Evolutionary conservation across 1,140 invertebrate genomes (phyloP), one percentile per base, ranked within the genome.

Genomic region (Ostrea denselamellosa): DNA sequence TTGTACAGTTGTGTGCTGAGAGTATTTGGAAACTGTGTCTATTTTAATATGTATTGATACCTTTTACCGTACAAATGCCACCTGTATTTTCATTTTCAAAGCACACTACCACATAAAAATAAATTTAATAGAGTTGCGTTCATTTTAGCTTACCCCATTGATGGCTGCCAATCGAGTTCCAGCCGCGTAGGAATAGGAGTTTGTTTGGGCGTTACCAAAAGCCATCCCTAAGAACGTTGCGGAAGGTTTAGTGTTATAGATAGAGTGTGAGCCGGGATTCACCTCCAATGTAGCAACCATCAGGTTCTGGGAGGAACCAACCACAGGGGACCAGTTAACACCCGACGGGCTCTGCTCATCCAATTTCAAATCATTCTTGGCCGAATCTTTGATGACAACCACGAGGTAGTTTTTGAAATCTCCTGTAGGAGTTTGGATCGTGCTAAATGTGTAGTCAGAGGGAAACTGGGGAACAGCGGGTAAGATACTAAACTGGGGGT

Each of bases 381-480:
- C 71, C 19, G 77, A 19, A 28, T 85, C 84, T 28, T 90, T 54
- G 77, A 91, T 86, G 22, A 92, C 84, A 28, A 90, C 82, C 12
- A 91, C 28, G 3, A 87, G 86, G 85, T 91, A 89, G 83, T 86
- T 90, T 52, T 88, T 90, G n/a, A 90, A 89, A 53, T 87, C 87
- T 4, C 88, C 90, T 25, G 62, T 81, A 28, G 86, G 83, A 9
- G 86, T 88, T 83, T 90, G 22, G 8, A 90, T 81, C 14, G 91
- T 90, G 34, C 88, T 90, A 81, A 89, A 92, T 3, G 89, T 90
- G 89, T 92, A 92, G 58, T 91, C 90, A 2, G 88, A 90, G 9
- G 89, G 85, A 56, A 88, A 92, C 85, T 90, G 91, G 10, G 85
- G 82, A 8, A 87, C 85, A 2, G 91, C 88, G 9, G 87, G 83